Conservation (phyloP, 2,113 vertebrate genomes). For the Pomatorhinus ruficollis region DNA sequence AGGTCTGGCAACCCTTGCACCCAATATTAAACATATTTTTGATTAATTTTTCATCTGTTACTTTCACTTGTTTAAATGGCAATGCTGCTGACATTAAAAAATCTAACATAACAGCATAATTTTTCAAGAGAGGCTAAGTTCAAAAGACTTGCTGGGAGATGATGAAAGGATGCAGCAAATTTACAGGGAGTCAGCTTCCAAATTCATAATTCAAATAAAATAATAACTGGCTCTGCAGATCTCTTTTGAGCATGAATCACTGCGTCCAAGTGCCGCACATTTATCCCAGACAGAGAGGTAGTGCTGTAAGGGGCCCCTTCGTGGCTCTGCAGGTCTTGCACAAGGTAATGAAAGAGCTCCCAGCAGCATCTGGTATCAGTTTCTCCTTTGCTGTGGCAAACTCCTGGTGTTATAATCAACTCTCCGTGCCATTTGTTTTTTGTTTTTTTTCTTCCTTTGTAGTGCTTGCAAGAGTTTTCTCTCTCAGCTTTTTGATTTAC, state of each 20-base stretch:
- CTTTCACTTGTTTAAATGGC: conserved; percentile 29
- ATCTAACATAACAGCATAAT: not conserved
- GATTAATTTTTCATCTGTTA: conserved; percentile 18
- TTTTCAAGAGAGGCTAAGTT: conserved; percentile 26
- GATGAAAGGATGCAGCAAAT: conserved; percentile 30
- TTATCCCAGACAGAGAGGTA: not conserved
- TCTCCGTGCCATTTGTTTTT: conserved; percentile 27
- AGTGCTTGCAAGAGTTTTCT: conserved; percentile 24
- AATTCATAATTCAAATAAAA: conserved; percentile 38
- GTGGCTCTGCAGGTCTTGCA: not conserved
- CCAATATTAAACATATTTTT: conserved; percentile 21
- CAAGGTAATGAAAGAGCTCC: conserved; percentile 56
- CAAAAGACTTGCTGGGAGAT: conserved; percentile 16
- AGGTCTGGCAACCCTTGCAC: not conserved
- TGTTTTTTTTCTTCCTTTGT: conserved; percentile 43
- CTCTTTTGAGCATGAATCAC: not conserved
- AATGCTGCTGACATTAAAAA: conserved; percentile 30
- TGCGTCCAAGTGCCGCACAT: not conserved
- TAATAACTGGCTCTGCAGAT: conserved; percentile 18
- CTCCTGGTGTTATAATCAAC: conserved; percentile 60
- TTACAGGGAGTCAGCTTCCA: not conserved
- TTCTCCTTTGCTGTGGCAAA: conserved; percentile 48
- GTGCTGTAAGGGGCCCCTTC: conserved; percentile 25
- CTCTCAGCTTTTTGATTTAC: conserved; percentile 52
- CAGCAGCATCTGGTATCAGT: conserved; percentile 66